These are phyloP conservation scores for Gastracanthus pulcherrimus DNA, from an alignment of 2,888 invertebrate species.

Conservation along the genomic window DNA sequence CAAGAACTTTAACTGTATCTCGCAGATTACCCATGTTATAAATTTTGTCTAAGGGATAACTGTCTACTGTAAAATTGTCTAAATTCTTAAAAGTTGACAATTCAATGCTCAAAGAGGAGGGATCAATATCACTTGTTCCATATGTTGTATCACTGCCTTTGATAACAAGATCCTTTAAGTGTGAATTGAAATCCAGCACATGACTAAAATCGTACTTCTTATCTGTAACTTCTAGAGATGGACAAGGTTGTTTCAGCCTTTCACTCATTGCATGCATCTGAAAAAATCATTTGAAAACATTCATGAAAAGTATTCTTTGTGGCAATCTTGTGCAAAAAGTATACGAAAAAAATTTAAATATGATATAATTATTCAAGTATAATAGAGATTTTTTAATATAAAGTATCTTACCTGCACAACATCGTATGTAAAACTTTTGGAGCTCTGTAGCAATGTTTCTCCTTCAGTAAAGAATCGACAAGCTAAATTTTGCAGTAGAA, in stretches of 20 bases:
- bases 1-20: constrained; percentile 82
- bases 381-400: not conserved
- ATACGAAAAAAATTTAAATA: too few species aligned
- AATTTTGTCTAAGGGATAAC: constrained; percentile 85
- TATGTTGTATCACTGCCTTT: constrained; percentile 84
- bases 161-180: constrained; percentile 84
- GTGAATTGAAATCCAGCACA: constrained; percentile 91
- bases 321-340: too few species aligned
- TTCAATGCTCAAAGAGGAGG: constrained; percentile 89
- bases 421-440: constrained; percentile 84
- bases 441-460: constrained; percentile 83
- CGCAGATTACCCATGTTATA: constrained; percentile 81
- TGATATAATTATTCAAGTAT: too few species aligned
- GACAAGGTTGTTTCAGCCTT: constrained; percentile 91
- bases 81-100: constrained; percentile 90
- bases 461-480: constrained; percentile 88
- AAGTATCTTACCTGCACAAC: constrained; percentile 85
- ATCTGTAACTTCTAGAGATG: constrained; percentile 87
- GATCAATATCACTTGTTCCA: constrained; percentile 90
- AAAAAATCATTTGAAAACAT: too few species aligned
- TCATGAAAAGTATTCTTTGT: too few species aligned
- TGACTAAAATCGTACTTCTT: constrained; percentile 94
- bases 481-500: constrained; percentile 90
- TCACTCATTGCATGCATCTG: constrained; percentile 95
- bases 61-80: constrained; percentile 84